Base-by-base conservation (phyloP, 1,140 invertebrate species). In the Asobara japonica region DNA sequence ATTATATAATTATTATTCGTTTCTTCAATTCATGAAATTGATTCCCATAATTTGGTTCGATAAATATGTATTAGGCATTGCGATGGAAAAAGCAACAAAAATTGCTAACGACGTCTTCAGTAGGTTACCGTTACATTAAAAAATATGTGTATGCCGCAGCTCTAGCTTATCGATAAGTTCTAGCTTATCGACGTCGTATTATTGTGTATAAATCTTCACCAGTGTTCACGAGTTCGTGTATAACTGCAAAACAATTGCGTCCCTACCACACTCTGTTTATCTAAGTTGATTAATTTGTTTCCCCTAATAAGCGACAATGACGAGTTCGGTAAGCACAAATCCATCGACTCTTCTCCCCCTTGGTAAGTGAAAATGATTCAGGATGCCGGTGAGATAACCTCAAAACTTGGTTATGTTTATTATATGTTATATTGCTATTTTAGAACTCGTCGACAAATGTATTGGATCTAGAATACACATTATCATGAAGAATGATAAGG, bases 401-500 rank as follows among this genome's bases (percentile, higher is more conserved):
- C 48, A 83, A 25, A 72, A 85, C 56, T 78, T 80, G n/a, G 65
- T 16, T 51, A 27, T 6, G 18, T 71, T 11, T 33, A n/a, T n/a
- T n/a, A n/a, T n/a, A n/a, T n/a, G n/a, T 64, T 51, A 51, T 13
- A 29, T 85, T 65, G 13, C 11, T 72, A 65, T 72, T 84, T 87
- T 82, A 95, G 98, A 99, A 89, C 88, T 99, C 74, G 97, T 99
- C n/a, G 98, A 99, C 83, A 99, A 99, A 91, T 99, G 98, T 87
- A 99, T 99, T 83, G 98, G 98, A 18, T 99, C 98, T 0, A 89
- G 96, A 72, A 99, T 99, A 81, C 98, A 99, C 81, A 99, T 99
- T 25, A 98, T 99, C 41, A 99, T 99, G 98, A 99, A 99, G 89
- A 98, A 98, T 85, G 98, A 99, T 81, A 99, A 98, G 87, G 98